Evolutionary conservation across 2,888 invertebrate species (phyloP).

Genomic region (Scaeva pyrastri): DNA sequence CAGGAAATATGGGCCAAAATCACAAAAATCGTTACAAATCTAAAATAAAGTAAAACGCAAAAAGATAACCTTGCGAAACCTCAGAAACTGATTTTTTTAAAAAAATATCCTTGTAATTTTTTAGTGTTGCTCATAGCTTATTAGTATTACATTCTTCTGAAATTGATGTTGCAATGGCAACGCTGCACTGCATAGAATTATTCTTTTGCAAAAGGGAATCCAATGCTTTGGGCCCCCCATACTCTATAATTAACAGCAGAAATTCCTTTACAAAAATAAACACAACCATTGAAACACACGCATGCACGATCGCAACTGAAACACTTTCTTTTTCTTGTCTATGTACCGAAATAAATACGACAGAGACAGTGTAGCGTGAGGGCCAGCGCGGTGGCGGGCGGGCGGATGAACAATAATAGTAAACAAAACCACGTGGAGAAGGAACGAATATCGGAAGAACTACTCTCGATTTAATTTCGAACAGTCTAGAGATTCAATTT

Average conservation of each 20-base stretch:
- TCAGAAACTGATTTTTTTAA: too few relatives aligned
- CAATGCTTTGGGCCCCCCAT: conserved; percentile 37
- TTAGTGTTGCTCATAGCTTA: too few relatives aligned
- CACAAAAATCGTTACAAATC: too few relatives aligned
- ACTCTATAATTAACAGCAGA: conserved; percentile 63
- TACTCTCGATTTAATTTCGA: conserved; percentile 29
- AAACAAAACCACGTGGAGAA: conserved; percentile 61
- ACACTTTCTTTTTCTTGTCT: conserved; percentile 26
- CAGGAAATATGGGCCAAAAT: too few relatives aligned
- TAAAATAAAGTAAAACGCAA: too few relatives aligned
- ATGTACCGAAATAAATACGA: conserved; percentile 4
- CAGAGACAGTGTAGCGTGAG: too few relatives aligned
- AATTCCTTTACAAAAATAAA: conserved; percentile 72
- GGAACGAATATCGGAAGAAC: conserved; percentile 36
- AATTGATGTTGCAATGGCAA: too few relatives aligned
- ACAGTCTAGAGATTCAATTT: conserved; percentile 15
- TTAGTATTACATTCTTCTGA: too few relatives aligned
- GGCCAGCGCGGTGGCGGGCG: background rate
- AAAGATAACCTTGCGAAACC: too few relatives aligned
- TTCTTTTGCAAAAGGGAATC: conserved; percentile 67
- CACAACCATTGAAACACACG: conserved; percentile 38
- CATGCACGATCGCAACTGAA: conserved; percentile 25
- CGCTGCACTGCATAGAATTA: background rate
- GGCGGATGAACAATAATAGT: conserved; percentile 38
- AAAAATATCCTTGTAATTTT: too few relatives aligned